Evolutionary conservation across 2,888 invertebrate species (phyloP).

Genomic region (Phoronis australis): DNA sequence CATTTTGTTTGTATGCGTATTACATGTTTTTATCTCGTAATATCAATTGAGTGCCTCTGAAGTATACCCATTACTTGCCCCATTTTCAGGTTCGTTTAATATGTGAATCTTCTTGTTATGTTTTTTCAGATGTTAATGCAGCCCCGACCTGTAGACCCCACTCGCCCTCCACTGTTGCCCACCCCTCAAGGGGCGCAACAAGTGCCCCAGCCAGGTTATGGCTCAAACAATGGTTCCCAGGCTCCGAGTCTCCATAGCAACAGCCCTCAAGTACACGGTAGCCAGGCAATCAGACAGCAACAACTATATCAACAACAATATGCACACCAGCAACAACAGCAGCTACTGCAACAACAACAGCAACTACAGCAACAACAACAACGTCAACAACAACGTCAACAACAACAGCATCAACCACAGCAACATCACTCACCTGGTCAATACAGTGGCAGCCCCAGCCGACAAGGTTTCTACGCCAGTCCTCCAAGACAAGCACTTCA

Average conservation of each 20-base stretch:
- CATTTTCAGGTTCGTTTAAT: too few relatives aligned
- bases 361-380: not conserved
- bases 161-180: too few relatives aligned
- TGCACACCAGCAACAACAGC: not conserved
- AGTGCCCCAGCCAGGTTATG: not conserved
- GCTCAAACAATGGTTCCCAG: not conserved
- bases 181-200: not conserved
- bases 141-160: too few relatives aligned
- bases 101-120: too few relatives aligned
- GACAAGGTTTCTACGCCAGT: too few relatives aligned
- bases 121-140: too few relatives aligned
- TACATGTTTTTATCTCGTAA: too few relatives aligned
- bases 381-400: not conserved
- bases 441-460: constrained; percentile 4
- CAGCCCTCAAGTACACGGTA: not conserved
- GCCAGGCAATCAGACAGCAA: not conserved
- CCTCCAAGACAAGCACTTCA: too few relatives aligned
- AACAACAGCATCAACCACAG: constrained; percentile 6
- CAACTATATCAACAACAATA: not conserved
- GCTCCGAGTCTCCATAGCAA: not conserved
- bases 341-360: not conserved
- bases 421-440: constrained; percentile 1
- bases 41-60: too few relatives aligned
- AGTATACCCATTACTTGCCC: too few relatives aligned
- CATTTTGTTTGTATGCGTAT: too few relatives aligned